Evolutionary conservation across 2,113 vertebrate species (phyloP).

Genomic region (Macquaria ambigua): DNA sequence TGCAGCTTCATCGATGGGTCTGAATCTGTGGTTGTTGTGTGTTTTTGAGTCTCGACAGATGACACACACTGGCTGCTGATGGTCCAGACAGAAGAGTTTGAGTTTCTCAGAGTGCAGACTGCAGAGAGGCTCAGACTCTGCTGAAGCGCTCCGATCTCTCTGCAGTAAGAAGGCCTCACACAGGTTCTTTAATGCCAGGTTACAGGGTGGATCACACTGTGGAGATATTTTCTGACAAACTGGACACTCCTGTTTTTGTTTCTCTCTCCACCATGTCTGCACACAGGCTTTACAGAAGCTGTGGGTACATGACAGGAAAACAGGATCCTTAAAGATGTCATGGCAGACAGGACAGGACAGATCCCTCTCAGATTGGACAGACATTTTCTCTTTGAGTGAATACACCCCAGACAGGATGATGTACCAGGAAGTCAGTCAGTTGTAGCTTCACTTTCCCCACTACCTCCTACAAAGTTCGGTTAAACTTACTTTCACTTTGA

Average conservation of each 20-base stretch:
- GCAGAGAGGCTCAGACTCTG: slow-evolving; percentile 1
- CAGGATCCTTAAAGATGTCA: slow-evolving; percentile 27
- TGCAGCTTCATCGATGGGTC: slow-evolving; percentile 28
- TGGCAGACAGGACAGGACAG: slow-evolving; percentile 25
- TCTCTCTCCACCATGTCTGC: slow-evolving; percentile 18
- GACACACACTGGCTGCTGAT: slow-evolving; percentile 21
- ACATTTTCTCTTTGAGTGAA: neutral
- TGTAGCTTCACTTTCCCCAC: neutral
- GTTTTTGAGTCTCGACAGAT: slow-evolving; percentile 35
- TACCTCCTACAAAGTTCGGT: neutral
- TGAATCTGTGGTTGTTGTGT: slow-evolving; percentile 29
- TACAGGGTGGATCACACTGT: neutral
- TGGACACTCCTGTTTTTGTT: neutral
- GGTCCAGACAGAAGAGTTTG: slow-evolving; percentile 42
- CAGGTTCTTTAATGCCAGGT: slow-evolving; percentile 24
- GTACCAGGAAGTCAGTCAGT: no score
- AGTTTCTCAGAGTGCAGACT: slow-evolving; percentile 27
- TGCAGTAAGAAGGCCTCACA: slow-evolving; percentile 26
- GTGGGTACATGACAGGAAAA: slow-evolving; percentile 30
- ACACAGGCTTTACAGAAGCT: slow-evolving; percentile 36
- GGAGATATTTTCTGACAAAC: slow-evolving; percentile 1
- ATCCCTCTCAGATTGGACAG: neutral
- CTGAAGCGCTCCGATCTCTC: neutral
- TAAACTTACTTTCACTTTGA: slow-evolving; percentile 1
- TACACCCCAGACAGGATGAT: neutral